Evolutionary conservation across 2,888 invertebrate genomes (phyloP).

Genomic region (Caenorhabditis zanzibari): DNA sequence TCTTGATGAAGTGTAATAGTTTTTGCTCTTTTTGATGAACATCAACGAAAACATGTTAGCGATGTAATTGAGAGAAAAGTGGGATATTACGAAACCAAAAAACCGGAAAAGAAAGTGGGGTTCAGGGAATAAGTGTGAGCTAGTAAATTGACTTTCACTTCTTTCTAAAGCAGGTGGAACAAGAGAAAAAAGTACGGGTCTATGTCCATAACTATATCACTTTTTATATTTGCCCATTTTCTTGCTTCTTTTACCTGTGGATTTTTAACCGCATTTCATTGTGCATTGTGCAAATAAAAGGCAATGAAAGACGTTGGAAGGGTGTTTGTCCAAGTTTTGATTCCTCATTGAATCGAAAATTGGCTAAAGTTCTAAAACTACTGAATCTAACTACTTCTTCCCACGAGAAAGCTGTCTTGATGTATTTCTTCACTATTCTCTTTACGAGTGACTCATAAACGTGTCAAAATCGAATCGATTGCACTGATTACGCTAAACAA

Average conservation of each 20-base stretch:
- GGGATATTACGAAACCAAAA: constrained; percentile 9
- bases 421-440: constrained; percentile 10
- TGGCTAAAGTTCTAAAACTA: constrained; percentile 23
- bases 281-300: constrained; percentile 54
- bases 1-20: constrained; percentile 59
- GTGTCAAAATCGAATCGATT: constrained; percentile 31
- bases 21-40: constrained; percentile 36
- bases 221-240: constrained; percentile 10
- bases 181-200: neutral
- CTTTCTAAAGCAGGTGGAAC: constrained; percentile 34
- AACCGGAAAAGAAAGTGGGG: neutral
- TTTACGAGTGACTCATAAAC: constrained; percentile 25
- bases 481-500: constrained; percentile 34
- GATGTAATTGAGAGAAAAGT: neutral
- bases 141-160: constrained; percentile 31
- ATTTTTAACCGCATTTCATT: constrained; percentile 34
- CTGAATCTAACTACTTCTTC: neutral
- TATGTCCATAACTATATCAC: constrained; percentile 53
- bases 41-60: constrained; percentile 17
- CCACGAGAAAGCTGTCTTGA: constrained; percentile 35
- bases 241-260: constrained; percentile 42
- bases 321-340: constrained; percentile 60
- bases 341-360: constrained; percentile 39
- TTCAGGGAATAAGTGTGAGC: constrained; percentile 21
- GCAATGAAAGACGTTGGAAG: constrained; percentile 51